phyloP scores from a whole-genome alignment of 1,140 invertebrate species.

The Catajapyx aquilonaris region DNA sequence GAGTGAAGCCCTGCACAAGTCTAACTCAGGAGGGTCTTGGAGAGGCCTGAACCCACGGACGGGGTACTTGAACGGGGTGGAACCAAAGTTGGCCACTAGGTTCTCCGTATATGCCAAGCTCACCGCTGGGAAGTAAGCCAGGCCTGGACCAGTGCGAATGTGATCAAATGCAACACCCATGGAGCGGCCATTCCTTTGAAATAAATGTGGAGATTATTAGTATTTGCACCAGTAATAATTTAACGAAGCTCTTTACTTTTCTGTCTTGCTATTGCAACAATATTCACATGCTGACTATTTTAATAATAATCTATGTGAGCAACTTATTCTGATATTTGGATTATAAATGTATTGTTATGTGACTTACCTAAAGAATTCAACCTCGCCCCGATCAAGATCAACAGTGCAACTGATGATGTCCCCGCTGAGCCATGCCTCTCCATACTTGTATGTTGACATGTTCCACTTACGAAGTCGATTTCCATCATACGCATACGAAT shows the following conservation, averaged over 20 bases:
- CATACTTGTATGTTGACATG: constrained; percentile 49
- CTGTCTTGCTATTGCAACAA: too few relatives aligned
- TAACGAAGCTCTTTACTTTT: too few relatives aligned
- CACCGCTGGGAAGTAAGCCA: constrained; percentile 56
- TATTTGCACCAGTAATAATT: too few relatives aligned
- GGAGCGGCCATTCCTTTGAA: constrained; percentile 42
- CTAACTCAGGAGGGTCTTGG: constrained; percentile 31
- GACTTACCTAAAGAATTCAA: constrained; percentile 27
- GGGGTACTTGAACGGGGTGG: constrained; percentile 44
- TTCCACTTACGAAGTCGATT: constrained; percentile 64
- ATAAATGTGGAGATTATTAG: constrained; percentile 3
- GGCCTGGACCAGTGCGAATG: constrained; percentile 40
- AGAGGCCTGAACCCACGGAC: constrained; percentile 40
- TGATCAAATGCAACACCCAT: constrained; percentile 52
- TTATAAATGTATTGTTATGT: neutral
- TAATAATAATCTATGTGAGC: too few relatives aligned
- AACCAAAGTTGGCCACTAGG: constrained; percentile 58
- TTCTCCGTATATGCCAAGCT: constrained; percentile 52
- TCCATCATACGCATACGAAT: constrained; percentile 66
- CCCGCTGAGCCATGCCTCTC: constrained; percentile 53
- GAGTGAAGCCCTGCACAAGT: constrained; percentile 29
- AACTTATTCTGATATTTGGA: too few relatives aligned
- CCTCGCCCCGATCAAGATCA: constrained; percentile 42
- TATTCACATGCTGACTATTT: too few relatives aligned
- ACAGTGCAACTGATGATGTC: constrained; percentile 61